Conservation (phyloP, 2,888 invertebrate species). For the Hirtodrosophila cameraria region DNA sequence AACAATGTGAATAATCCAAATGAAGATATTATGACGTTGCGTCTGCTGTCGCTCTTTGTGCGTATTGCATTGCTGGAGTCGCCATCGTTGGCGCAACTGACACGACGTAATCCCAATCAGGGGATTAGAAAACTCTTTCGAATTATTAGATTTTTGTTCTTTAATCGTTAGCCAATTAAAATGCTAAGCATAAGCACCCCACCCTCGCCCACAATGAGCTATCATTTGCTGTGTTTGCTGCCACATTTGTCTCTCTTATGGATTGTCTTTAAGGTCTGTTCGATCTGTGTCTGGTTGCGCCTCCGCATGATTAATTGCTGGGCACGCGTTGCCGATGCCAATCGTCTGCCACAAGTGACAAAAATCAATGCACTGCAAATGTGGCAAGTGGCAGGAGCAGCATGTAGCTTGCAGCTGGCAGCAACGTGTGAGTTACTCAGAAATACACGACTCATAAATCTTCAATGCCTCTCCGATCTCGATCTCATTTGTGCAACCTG, state of each 20-base stretch:
- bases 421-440: slow-evolving; percentile 52
- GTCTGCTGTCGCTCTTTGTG: slow-evolving; percentile 7
- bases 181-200: neutral
- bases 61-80: slow-evolving; percentile 21
- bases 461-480: slow-evolving; percentile 25
- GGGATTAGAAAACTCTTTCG: slow-evolving; percentile 18
- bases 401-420: slow-evolving; percentile 10
- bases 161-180: neutral
- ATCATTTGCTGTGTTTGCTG: slow-evolving; percentile 3
- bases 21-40: neutral
- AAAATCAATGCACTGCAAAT: slow-evolving; percentile 75
- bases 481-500: slow-evolving; percentile 51
- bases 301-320: slow-evolving; percentile 64
- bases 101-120: slow-evolving; percentile 1
- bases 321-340: slow-evolving; percentile 71
- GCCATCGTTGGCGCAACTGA: slow-evolving; percentile 23
- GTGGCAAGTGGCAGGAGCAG: slow-evolving; percentile 52
- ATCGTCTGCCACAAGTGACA: slow-evolving; percentile 69
- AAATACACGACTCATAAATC: slow-evolving; percentile 54
- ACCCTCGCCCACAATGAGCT: neutral
- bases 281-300: slow-evolving; percentile 5
- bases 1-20: neutral
- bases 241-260: neutral
- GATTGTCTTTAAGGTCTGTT: neutral
- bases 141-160: slow-evolving; percentile 25